Evolutionary conservation across 2,888 invertebrate species (phyloP).

Genomic region (Urechis unicinctus): DNA sequence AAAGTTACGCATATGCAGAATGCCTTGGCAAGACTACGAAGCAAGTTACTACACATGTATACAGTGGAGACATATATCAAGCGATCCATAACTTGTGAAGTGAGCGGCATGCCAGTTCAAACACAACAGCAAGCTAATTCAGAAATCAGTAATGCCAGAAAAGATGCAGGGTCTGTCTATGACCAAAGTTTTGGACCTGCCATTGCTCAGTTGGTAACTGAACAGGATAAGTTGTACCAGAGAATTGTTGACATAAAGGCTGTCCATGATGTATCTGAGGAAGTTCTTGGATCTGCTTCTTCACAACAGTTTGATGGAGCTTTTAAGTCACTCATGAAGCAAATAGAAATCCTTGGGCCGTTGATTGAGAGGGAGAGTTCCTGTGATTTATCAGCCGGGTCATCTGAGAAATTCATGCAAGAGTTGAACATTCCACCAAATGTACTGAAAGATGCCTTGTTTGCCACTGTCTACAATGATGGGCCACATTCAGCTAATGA

Average conservation of each 20-base stretch:
- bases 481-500: background rate
- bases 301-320: background rate
- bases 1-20: background rate
- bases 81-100: background rate
- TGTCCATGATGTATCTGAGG: slow-evolving; percentile 10
- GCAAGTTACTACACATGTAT: slow-evolving; percentile 1
- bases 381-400: too few relatives aligned
- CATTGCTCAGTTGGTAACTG: slow-evolving; percentile 3
- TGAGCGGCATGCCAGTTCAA: too few relatives aligned
- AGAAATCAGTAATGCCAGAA: background rate
- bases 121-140: too few relatives aligned
- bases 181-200: slow-evolving; percentile 2
- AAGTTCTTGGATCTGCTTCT: slow-evolving; percentile 2
- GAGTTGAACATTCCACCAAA: background rate
- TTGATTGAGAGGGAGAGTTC: too few relatives aligned
- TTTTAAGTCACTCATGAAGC: background rate
- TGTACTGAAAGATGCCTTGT: background rate
- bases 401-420: background rate
- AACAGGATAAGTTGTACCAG: slow-evolving; percentile 9
- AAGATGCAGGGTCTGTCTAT: background rate
- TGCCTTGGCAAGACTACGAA: background rate
- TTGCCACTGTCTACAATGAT: background rate
- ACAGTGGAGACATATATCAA: background rate
- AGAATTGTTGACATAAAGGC: slow-evolving; percentile 1
- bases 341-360: background rate